Evolutionary conservation across 2,797 vertebrate genomes (phyloP), one percentile per base, ranked within the genome.

Genomic region (Diceros bicornis): DNA sequence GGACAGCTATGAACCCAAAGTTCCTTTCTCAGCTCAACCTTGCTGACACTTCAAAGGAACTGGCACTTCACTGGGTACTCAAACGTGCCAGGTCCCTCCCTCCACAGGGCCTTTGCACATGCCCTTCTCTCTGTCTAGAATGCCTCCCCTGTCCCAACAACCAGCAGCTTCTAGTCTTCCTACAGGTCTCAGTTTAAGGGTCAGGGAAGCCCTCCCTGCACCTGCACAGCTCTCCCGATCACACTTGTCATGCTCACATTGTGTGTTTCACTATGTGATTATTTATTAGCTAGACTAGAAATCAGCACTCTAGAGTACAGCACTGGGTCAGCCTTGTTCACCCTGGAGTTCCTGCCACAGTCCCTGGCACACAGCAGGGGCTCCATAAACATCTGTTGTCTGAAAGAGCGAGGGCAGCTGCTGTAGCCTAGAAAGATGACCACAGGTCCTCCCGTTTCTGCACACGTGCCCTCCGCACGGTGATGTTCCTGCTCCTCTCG

Each of bases 391-490:
- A 41, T 41, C 41, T 14, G 41, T 62, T 2, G 4, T 41, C 62
- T 27, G 20, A 69, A 93, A 68, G 18, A 77, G 68, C 0, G 0
- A 37, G 14, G 37, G 29, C 21, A 61, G 52, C 79, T 44, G 25
- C 1, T 23, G 1, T 4, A 1, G 17, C 16, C 37, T 20, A 44
- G 50, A 52, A 32, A 79, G 32, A 62, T 5, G 72, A 41, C 64
- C 32, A 5, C 2, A 2, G 6, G 87, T 16, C 14, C 52, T 34
- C 62, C 41, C 0, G 1, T n/a, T 79, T 64, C 68, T 34, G 11
- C 25, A 4, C 0, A 0, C 3, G 13, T 1, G 13, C 20, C 62
- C 37, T 59, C 69, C 6, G 62, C 69, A 4, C 57, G 1, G 20
- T n/a, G 34, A 37, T 0, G 11, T 0, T 44, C 18, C 55, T 2